Base-by-base conservation (phyloP, 2,113 vertebrate genomes). In the Ochotona curzoniae region DNA sequence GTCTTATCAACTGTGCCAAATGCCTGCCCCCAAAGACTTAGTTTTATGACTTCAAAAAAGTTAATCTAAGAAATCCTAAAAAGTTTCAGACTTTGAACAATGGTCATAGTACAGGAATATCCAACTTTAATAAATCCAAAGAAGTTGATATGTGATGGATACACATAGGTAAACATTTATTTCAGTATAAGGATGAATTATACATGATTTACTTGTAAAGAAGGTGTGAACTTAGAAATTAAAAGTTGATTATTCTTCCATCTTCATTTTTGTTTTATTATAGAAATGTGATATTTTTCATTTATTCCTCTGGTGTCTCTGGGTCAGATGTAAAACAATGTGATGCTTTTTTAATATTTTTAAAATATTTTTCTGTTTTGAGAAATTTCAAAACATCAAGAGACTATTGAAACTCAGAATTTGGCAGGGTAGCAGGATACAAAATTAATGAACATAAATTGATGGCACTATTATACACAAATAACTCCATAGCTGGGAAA, bases 51-150 rank as follows among this genome's bases (percentile, higher is more conserved):
- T 86, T 80, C 13, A 63, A 61, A 49, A 32, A 61, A 85, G n/a
- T 1, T 80, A 80, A 60, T 78, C 8, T 88, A 79, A 25, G 12
- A 1, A 49, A 0, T 23, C 2, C 4, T 25, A 5, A 74, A 38
- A 78, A 35, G 10, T 76, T 6, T 82, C 23, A 69, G 12, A 28
- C 44, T 60, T 78, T 86, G 54, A 18, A 18, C 54, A 57, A 18
- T 57, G 15, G 54, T 14, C 14, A 18, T 57, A 57, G 54, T 14
- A 18, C 18, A 57, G 54, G 54, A 13, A 57, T 15, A 57, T 57
- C 38, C 38, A 89, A 7, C 54, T 88, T 92, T 88, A 54, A 44
- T 79, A 90, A 92, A 74, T 30, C 23, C 44, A 35, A 84, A 87
- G 15, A 61, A 54, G n/a, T 75, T 38, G 47, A 84, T 7, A 26